Percentiles rank a stretch among this genome's conserved stretches.
These are phyloP conservation scores for Drosophila willistoni DNA, from an alignment of 1,140 invertebrate species.

Conservation along the genomic window DNA sequence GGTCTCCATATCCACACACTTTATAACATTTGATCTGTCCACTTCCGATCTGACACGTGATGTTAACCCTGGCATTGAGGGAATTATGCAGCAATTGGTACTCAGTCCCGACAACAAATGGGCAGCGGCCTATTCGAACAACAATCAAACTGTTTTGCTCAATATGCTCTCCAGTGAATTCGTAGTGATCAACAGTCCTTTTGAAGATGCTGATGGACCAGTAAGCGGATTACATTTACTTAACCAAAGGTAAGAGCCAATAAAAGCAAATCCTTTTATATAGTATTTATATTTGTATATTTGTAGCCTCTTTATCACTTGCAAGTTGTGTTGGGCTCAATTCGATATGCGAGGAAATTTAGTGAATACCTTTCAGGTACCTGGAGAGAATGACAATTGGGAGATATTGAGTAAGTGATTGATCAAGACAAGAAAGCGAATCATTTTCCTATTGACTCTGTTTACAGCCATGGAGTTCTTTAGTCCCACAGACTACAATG, in stretches of 20 bases:
- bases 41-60: conserved; percentile 96
- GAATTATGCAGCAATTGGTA: conserved; percentile 97
- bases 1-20: conserved; percentile 97
- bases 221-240: conserved; percentile 88
- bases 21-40: conserved; percentile 98
- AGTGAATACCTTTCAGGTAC: conserved; percentile 85
- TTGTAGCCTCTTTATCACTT: conserved; percentile 84
- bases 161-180: conserved; percentile 97
- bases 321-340: conserved; percentile 87
- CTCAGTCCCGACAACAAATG: conserved; percentile 97
- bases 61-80: conserved; percentile 95
- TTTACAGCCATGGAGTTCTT: conserved; percentile 88
- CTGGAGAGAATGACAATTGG: conserved; percentile 87
- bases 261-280: not conserved
- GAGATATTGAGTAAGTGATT: conserved; percentile 87
- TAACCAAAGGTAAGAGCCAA: conserved; percentile 87
- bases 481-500: conserved; percentile 88
- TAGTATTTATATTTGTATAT: not conserved
- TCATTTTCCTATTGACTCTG: not conserved
- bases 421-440: not conserved
- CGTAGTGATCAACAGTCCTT: conserved; percentile 91
- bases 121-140: conserved; percentile 97
- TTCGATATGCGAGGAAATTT: conserved; percentile 91
- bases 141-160: conserved; percentile 94
- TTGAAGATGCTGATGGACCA: conserved; percentile 85